Base-by-base conservation (phyloP, 2,113 vertebrate genomes). In the Lagopus leucura region DNA sequence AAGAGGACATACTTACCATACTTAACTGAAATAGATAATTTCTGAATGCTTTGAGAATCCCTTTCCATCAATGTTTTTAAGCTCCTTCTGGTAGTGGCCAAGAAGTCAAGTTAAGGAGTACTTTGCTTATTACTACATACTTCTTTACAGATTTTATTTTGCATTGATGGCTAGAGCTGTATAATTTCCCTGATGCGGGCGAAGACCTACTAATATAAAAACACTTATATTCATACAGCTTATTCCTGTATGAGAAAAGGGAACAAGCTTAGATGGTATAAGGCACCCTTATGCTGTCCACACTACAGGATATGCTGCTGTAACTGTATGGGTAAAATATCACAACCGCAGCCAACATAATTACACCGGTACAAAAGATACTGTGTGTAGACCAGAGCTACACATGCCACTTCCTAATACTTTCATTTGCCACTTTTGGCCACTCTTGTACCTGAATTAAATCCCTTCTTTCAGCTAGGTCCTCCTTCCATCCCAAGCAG, bases 281-380 rank as follows among this genome's bases (percentile, higher is more conserved):
- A 94, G 90, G 93, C 87, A 81, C 74, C 83, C 87, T 95, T 91
- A 88, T 93, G 76, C 80, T 82, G 88, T 78, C 84, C 93, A 32
- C 76, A 14, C 66, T 88, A 34, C 88, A 93, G 91, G 91, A 93
- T 93, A n/a, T 38, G 72, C 91, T 36, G 80, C 71, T 88, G 5
- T 17, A 86, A 91, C 70, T 40, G n/a, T 36, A 74, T 55, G 91
- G 93, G 88, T 91, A 91, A 93, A 91, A 93, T 88, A 88, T 88
- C 91, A 55, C 80, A 74, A 61, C 76, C 66, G 25, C 18, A 43
- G 91, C 93, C 88, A 95, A 93, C 61, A 36, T 88, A 88, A 91
- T 88, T 88, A 85, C 8, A 93, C 54, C 71, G 40, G 84, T 5
- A 95, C 89, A 93, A 95, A 95, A 92, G 93, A 54, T n/a, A 90